Base-by-base conservation (phyloP, 2,797 vertebrate species). In the Anolis apletophallus region DNA sequence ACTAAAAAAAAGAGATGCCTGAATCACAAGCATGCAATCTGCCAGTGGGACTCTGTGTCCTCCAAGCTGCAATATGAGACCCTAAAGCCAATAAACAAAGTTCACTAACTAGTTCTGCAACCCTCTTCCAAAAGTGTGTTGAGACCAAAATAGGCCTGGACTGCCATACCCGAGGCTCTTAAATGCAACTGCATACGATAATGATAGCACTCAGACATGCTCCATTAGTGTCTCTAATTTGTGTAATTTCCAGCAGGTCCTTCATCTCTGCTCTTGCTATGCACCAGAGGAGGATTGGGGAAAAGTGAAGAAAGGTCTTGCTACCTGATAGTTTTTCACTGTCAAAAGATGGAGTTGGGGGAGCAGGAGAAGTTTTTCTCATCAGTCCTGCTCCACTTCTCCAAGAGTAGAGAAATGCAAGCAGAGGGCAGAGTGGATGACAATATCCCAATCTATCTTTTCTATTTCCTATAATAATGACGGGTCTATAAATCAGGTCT, bases 181-280 rank as follows among this genome's bases (percentile, higher is more conserved):
- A 78, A 55, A 77, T 68, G 74, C 59, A 54, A 67, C 40, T 40
- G 40, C 46, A 76, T 77, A 77, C 1, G 5, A 26, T 78, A 78
- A 85, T 85, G 29, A 78, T 52, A 68, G 52, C 57, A 40, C 64
- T 78, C 83, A 78, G 75, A 69, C 34, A 78, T 59, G 75, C 75
- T 79, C 79, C 75, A 85, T 85, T 85, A 85, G 36, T 67, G 46
- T 40, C 55, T 34, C 29, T 67, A 76, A 84, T 75, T 84, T 84
- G 19, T 84, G 57, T 76, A 67, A 84, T 84, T 76, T 75, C 19
- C 57, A 67, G 29, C 40, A 67, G 57, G 73, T 84, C 36, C 72
- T 76, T 84, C 72, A 84, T 84, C 73, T 76, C 40, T 52, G 72
- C 72, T 76, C 40, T 73, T 84, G 82, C 82, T 57, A 76, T 34